These are phyloP conservation scores for Dolichomitus sp. DNA, from an alignment of 2,888 invertebrate species.

Conservation along the genomic window DNA sequence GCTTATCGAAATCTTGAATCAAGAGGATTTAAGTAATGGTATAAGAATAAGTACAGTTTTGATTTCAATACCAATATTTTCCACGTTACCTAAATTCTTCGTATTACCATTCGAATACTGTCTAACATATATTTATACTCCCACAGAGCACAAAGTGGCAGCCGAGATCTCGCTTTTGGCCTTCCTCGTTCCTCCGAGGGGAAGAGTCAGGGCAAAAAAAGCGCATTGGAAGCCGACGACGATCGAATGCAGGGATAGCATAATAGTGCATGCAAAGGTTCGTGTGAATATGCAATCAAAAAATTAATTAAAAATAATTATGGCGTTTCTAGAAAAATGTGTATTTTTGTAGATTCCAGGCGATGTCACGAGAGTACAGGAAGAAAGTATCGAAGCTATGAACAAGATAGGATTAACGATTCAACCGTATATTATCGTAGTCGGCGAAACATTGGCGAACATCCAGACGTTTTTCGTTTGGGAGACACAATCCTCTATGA, in stretches of 20 bases:
- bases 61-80: background rate
- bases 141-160: slow-evolving; percentile 35
- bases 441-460: slow-evolving; percentile 10
- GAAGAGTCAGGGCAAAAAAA: slow-evolving; percentile 45
- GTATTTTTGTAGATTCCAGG: slow-evolving; percentile 20
- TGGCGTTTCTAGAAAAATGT: background rate
- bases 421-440: slow-evolving; percentile 41
- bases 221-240: slow-evolving; percentile 51
- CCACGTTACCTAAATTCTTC: background rate
- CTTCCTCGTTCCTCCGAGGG: slow-evolving; percentile 44
- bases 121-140: too few relatives aligned
- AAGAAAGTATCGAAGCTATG: slow-evolving; percentile 17
- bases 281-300: slow-evolving; percentile 10
- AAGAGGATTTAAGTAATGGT: slow-evolving; percentile 32
- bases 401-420: slow-evolving; percentile 1
- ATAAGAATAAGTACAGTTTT: background rate
- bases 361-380: background rate
- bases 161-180: slow-evolving; percentile 32
- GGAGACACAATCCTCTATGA: slow-evolving; percentile 3
- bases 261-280: slow-evolving; percentile 51
- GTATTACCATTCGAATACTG: too few relatives aligned
- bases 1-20: slow-evolving; percentile 26
- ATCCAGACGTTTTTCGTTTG: slow-evolving; percentile 27
- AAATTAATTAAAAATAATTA: background rate
- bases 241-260: slow-evolving; percentile 45